Conservation (phyloP, 1,140 invertebrate species). For the Nymphalis io region DNA sequence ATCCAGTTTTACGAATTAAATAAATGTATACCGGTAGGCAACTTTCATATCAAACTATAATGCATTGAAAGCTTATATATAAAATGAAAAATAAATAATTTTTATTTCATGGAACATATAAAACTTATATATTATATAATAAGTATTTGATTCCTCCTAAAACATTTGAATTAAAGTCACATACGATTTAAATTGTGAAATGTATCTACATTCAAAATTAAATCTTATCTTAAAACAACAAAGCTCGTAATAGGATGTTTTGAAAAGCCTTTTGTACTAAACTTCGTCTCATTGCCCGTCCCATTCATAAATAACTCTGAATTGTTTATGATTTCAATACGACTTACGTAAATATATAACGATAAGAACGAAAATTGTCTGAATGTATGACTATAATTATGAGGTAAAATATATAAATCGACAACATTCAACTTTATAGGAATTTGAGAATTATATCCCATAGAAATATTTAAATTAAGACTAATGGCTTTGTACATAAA, state of each 20-base stretch:
- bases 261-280: neutral
- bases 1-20: too few relatives aligned
- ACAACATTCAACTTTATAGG: constrained; percentile 10
- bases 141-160: neutral
- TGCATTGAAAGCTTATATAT: too few relatives aligned
- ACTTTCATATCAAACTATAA: neutral
- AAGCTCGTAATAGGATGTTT: neutral
- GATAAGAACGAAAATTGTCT: constrained; percentile 17
- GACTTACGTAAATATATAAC: constrained; percentile 15
- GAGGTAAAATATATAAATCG: constrained; percentile 3
- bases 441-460: constrained; percentile 4
- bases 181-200: neutral
- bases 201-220: neutral
- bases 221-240: neutral
- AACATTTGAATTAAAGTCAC: neutral
- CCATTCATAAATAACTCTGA: constrained; percentile 29
- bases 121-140: neutral
- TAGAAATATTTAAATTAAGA: constrained; percentile 15
- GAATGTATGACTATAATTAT: constrained; percentile 16
- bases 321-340: constrained; percentile 26
- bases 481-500: neutral
- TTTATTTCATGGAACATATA: too few relatives aligned
- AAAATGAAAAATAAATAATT: too few relatives aligned
- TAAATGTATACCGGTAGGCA: too few relatives aligned
- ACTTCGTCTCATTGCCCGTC: constrained; percentile 13